Conservation (phyloP, 2,888 invertebrate genomes). For the Azorinus chamasolen region DNA sequence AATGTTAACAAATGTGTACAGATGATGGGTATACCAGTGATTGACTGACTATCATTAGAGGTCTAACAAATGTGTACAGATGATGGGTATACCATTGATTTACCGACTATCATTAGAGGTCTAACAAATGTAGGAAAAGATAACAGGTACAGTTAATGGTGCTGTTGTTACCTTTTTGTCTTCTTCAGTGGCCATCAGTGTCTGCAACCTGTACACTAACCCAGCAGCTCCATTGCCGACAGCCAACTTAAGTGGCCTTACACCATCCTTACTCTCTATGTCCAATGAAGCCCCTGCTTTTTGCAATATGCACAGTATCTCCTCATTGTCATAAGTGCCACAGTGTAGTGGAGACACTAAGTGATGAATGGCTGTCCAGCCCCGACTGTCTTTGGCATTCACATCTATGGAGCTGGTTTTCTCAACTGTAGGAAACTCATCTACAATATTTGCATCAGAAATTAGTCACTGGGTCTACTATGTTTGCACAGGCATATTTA, state of each 20-base stretch:
- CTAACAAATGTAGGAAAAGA: no score
- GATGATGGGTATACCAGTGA: no score
- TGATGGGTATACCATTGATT: no score
- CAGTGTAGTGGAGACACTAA: slow-evolving; percentile 84
- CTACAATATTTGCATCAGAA: slow-evolving; percentile 35
- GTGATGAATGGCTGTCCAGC: slow-evolving; percentile 86
- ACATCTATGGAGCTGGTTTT: slow-evolving; percentile 82
- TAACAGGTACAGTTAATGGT: no score
- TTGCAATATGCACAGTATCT: slow-evolving; percentile 83
- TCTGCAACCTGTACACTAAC: slow-evolving; percentile 77
- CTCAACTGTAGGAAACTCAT: slow-evolving; percentile 66
- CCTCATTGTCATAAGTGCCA: slow-evolving; percentile 85
- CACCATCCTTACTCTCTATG: slow-evolving; percentile 79
- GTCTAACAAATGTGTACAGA: no score
- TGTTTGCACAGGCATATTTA: no score
- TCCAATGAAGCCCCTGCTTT: slow-evolving; percentile 82
- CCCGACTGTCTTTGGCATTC: slow-evolving; percentile 80
- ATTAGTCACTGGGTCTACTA: no score
- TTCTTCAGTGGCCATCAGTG: slow-evolving; percentile 64
- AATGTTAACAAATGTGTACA: no score
- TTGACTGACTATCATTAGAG: no score
- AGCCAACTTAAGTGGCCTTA: slow-evolving; percentile 79
- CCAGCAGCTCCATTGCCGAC: slow-evolving; percentile 75
- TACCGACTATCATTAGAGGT: no score
- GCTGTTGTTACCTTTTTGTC: slow-evolving; percentile 45